Evolutionary conservation across 2,888 invertebrate genomes (phyloP), one percentile per base, ranked within the genome.

Genomic region (Drosophila peninsularis): DNA sequence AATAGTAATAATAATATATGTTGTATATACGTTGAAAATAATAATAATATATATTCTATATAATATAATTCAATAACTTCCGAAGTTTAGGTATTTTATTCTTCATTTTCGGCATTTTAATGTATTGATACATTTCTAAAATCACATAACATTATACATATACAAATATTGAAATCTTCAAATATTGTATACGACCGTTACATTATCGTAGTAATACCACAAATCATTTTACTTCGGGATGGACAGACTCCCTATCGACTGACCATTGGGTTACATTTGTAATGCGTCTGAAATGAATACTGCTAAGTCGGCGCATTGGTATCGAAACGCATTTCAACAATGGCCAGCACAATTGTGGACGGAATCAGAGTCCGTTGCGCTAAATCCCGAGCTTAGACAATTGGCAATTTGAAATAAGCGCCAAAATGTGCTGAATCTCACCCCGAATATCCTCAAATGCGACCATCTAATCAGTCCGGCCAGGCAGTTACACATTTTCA

Each of bases 341-440:
- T 74, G 64, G 69, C 32, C 50, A 27, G 19, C 60, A 62, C 64
- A 60, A 63, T 44, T 78, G 68, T 62, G 61, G 83, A 67, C 69
- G 45, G 58, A 82, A n/a, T 47, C 7, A 32, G 62, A 53, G 37
- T 34, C 34, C 17, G 36, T 10, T 58, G 54, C 27, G 54, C 60
- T 62, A 88, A 88, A 67, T 83, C 89, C 89, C 71, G 55, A 86
- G 83, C 83, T 83, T 88, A 86, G 78, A 71, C 89, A 80, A 86
- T 86, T 71, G 83, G 64, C 77, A 86, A 69, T 82, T 65, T 64
- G 63, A 80, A 86, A 69, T 75, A 63, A 77, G 89, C 83, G 83
- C 83, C 83, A 83, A 83, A 75, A 67, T 62, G 44, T 21, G 24
- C 27, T 13, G 55, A 39, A 47, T 61, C 61, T 39, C 64, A 70